Conservation (phyloP, 1,140 invertebrate genomes). For the Ptiloglossa arizonensis region DNA sequence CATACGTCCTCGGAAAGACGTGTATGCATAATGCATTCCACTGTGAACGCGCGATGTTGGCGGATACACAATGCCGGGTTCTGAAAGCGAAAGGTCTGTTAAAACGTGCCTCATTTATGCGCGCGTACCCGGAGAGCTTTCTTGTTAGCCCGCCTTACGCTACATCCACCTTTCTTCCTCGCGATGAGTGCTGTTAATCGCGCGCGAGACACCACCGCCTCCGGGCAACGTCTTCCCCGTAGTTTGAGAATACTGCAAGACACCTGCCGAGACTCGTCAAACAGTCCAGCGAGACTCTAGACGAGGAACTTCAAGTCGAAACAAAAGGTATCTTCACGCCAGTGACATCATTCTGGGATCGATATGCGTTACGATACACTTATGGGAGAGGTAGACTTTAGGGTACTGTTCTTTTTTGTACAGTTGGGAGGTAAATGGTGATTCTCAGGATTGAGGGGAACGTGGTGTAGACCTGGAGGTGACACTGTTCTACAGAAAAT, state of each 20-base stretch:
- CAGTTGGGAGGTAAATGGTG: no score
- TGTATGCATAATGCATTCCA: conserved; percentile 20
- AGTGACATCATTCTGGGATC: no score
- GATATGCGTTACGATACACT: no score
- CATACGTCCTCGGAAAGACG: conserved; percentile 3
- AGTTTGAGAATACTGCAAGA: conserved; percentile 8
- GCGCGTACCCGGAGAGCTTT: conserved; percentile 1
- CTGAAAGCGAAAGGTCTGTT: conserved; percentile 5
- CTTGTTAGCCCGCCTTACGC: conserved; percentile 9
- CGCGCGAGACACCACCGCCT: conserved; percentile 20
- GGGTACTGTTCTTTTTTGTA: no score
- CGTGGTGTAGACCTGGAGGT: no score
- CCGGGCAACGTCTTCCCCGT: conserved; percentile 4
- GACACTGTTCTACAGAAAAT: no score
- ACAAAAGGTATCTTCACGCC: not conserved
- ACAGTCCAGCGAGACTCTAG: not conserved
- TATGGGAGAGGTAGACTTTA: no score
- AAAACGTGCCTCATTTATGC: conserved; percentile 22
- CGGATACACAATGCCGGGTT: conserved; percentile 17
- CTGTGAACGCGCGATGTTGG: not conserved
- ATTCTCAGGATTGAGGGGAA: no score
- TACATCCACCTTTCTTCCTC: not conserved
- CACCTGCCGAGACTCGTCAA: conserved; percentile 3
- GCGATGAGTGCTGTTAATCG: conserved; percentile 33
- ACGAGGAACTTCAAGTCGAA: not conserved